phyloP scores from a whole-genome alignment of 37 sponge, comb jelly and placozoan species.

The Geodia barretti region DNA sequence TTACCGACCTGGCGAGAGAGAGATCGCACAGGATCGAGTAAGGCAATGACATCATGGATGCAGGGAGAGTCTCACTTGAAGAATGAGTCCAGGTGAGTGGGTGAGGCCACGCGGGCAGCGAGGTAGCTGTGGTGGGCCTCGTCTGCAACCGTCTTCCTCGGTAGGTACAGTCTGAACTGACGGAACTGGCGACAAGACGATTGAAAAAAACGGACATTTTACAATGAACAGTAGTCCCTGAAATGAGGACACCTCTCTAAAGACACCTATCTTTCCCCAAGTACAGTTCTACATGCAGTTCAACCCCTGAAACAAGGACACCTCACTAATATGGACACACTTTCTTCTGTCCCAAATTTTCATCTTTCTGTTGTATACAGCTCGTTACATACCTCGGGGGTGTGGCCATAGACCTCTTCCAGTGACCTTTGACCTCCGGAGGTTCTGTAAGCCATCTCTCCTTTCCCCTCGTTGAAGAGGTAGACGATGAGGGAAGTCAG shows the following conservation, averaged over 20 bases:
- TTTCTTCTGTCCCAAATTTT: too few species aligned
- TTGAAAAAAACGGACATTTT: too few species aligned
- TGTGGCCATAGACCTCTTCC: slow-evolving; percentile 56
- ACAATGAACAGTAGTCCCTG: too few species aligned
- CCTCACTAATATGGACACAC: too few species aligned
- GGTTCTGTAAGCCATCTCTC: slow-evolving; percentile 43
- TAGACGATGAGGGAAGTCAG: slow-evolving; percentile 56
- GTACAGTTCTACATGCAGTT: too few species aligned
- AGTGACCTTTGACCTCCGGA: slow-evolving; percentile 20
- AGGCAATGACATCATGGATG: background rate
- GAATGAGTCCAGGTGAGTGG: background rate
- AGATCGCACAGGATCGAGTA: too few species aligned
- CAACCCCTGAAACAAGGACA: too few species aligned
- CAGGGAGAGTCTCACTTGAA: too few species aligned
- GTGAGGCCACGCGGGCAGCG: background rate
- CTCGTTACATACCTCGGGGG: slow-evolving; percentile 54
- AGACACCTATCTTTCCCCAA: too few species aligned
- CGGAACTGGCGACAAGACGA: too few species aligned
- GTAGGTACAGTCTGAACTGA: slow-evolving; percentile 52
- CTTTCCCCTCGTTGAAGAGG: slow-evolving; percentile 59
- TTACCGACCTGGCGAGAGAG: slow-evolving; percentile 12
- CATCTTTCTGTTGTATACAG: too few species aligned
- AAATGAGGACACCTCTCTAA: too few species aligned
- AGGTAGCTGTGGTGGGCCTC: slow-evolving; percentile 14
- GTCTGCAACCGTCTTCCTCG: slow-evolving; percentile 19